Percentiles rank a stretch among this genome's conserved stretches.
Evolutionary conservation across 2,797 vertebrate genomes (phyloP).

Genomic region (Luscinia megarhynchos): DNA sequence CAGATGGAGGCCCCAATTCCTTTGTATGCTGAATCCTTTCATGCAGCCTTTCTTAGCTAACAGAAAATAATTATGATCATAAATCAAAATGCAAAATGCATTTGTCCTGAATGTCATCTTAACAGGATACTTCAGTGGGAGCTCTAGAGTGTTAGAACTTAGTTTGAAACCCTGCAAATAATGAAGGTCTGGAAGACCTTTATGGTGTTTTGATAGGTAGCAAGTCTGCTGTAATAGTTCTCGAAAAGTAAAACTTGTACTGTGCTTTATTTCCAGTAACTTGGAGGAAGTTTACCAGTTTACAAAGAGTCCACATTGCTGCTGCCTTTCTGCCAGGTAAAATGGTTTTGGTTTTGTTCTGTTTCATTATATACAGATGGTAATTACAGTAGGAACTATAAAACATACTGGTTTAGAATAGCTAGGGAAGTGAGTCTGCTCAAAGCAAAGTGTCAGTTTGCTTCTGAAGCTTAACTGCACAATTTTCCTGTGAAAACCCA

Average conservation of each 20-base stretch:
- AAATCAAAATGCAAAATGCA: slow-evolving; percentile 30
- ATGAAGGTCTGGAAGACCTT: not conserved
- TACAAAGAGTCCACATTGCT: not conserved
- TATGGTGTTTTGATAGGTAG: not conserved
- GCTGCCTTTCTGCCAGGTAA: not conserved
- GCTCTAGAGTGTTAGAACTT: not conserved
- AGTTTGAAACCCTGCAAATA: not conserved
- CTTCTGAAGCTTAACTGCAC: not conserved
- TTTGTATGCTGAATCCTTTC: slow-evolving; percentile 9
- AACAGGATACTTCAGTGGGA: not conserved
- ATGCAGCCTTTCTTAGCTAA: not conserved
- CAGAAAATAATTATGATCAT: slow-evolving; percentile 30
- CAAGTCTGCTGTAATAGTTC: not conserved
- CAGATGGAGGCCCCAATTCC: rapidly evolving
- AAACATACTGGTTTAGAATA: not conserved
- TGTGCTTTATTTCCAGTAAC: not conserved
- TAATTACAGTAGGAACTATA: not conserved
- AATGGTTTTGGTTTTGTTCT: not conserved
- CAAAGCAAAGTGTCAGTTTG: not conserved
- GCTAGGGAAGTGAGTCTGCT: not conserved
- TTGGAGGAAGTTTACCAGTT: not conserved
- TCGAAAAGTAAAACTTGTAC: not conserved
- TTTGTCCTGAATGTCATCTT: not conserved
- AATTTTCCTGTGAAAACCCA: not conserved
- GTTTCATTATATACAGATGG: not conserved